Conservation (phyloP, 2,797 vertebrate genomes). For the Picus viridis region DNA sequence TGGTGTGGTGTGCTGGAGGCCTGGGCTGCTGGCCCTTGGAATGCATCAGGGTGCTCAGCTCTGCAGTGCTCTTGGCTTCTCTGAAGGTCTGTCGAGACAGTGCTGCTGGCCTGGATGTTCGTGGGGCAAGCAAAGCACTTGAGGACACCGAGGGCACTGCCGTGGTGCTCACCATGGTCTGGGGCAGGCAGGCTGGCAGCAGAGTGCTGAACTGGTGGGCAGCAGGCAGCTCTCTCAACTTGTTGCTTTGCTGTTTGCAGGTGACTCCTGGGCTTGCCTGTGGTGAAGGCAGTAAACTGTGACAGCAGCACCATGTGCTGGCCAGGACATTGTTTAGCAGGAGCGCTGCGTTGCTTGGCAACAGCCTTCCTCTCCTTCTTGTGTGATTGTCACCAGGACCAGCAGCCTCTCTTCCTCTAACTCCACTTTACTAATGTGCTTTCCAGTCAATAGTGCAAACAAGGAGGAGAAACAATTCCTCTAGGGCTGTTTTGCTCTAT, state of each 20-base stretch:
- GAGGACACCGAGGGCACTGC: neutral
- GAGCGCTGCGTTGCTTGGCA: constrained; percentile 16
- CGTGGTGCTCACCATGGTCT: neutral
- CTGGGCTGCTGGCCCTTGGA: neutral
- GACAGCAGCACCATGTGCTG: neutral
- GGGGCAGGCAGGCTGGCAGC: neutral
- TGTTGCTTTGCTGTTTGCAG: neutral
- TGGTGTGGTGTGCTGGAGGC: neutral
- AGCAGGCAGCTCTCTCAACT: neutral
- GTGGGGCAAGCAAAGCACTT: neutral
- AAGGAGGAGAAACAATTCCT: neutral
- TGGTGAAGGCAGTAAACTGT: neutral
- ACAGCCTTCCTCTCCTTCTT: constrained; percentile 7
- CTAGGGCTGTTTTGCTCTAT: neutral
- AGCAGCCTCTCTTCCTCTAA: neutral
- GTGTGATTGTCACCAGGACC: neutral
- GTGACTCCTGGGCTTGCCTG: accelerated
- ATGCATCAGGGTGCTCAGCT: neutral
- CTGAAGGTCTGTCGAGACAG: neutral
- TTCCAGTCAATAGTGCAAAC: neutral
- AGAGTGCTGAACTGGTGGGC: accelerated
- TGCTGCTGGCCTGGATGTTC: neutral
- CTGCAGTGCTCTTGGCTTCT: neutral
- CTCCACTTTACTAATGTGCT: neutral
- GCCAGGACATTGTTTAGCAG: neutral